These are phyloP conservation scores for Schrankia costaestrigalis DNA, from an alignment of 2,888 invertebrate species.

Conservation along the genomic window DNA sequence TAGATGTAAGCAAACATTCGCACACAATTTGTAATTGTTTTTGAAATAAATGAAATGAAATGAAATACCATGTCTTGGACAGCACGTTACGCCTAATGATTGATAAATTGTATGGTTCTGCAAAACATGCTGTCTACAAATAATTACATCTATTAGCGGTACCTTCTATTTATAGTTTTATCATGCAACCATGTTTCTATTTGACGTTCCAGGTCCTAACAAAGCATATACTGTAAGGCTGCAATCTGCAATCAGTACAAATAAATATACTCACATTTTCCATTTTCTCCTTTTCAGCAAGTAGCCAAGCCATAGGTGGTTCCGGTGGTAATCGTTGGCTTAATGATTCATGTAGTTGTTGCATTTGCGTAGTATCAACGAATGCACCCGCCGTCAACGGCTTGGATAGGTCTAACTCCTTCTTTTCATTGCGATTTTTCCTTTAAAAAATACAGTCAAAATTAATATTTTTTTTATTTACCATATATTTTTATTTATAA, in stretches of 20 bases:
- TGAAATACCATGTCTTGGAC: too few species aligned
- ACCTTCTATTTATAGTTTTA: too few species aligned
- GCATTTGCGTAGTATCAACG: constrained; percentile 84
- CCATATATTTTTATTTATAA: too few species aligned
- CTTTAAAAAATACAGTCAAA: constrained; percentile 32
- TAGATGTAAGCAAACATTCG: too few species aligned
- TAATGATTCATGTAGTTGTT: constrained; percentile 64
- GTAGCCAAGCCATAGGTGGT: constrained; percentile 63
- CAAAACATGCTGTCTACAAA: too few species aligned
- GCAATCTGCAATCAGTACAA: background rate
- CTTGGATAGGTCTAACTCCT: constrained; percentile 84
- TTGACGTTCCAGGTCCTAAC: too few species aligned
- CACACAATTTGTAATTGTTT: too few species aligned
- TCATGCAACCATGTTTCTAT: too few species aligned
- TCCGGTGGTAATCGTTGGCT: constrained; percentile 64
- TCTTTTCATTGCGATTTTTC: constrained; percentile 76
- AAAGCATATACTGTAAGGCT: background rate
- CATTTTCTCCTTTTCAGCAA: constrained; percentile 63
- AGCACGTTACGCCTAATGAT: too few species aligned
- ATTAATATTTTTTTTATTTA: background rate
- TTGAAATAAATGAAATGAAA: too few species aligned
- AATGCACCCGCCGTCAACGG: constrained; percentile 90
- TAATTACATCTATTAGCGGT: too few species aligned
- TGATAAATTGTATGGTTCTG: too few species aligned
- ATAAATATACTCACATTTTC: constrained; percentile 45